Percentiles rank a stretch among this genome's conserved stretches.
Conservation (phyloP, 2,113 vertebrate species). For the Lepisosteus osseus region DNA sequence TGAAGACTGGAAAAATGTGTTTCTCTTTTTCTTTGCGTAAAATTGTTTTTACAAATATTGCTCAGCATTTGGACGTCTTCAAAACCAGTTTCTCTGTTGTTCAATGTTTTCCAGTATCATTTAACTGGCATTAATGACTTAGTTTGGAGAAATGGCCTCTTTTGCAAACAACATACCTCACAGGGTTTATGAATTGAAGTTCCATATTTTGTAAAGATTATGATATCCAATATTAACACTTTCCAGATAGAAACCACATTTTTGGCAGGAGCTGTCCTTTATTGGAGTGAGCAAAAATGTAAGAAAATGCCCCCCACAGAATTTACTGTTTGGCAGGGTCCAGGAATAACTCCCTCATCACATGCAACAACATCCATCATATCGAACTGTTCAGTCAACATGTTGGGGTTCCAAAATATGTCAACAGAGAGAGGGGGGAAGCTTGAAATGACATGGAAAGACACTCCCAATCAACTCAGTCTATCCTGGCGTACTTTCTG, state of each 20-base stretch:
- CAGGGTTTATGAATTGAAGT: slow-evolving; percentile 37
- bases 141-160: slow-evolving; percentile 5
- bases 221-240: slow-evolving; percentile 40
- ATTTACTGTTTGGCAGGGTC: slow-evolving; percentile 12
- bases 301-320: slow-evolving; percentile 11
- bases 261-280: slow-evolving; percentile 27
- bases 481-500: too few species aligned
- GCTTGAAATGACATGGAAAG: not conserved
- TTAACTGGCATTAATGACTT: too few species aligned
- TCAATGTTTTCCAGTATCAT: too few species aligned
- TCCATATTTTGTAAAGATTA: slow-evolving; percentile 23
- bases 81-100: too few species aligned
- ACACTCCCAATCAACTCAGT: slow-evolving; percentile 1
- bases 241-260: slow-evolving; percentile 49
- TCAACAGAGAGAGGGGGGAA: not conserved
- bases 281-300: slow-evolving; percentile 7
- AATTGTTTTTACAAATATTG: too few species aligned
- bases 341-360: slow-evolving; percentile 14
- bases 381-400: slow-evolving; percentile 13
- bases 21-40: not conserved
- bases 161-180: slow-evolving; percentile 33
- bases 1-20: not conserved
- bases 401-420: not conserved
- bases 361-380: slow-evolving; percentile 12
- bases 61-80: too few species aligned